Conservation (phyloP, 2,797 vertebrate species). For the Graptemys geographica region DNA sequence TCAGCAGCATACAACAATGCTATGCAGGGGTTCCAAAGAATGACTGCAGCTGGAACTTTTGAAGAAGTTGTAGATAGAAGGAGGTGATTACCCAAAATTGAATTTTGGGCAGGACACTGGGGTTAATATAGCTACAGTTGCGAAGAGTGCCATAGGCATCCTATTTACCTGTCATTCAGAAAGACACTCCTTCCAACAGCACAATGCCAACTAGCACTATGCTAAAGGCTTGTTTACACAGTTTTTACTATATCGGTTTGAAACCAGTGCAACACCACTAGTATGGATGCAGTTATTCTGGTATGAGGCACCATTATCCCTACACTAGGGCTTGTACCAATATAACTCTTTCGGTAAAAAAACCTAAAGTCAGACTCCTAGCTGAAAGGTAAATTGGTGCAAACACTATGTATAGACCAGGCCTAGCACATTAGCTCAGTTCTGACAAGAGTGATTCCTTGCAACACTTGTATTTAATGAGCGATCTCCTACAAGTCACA, state of each 20-base stretch:
- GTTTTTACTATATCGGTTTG: not conserved
- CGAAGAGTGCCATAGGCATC: conserved; percentile 19
- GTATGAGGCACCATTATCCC: not conserved
- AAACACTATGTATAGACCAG: not conserved
- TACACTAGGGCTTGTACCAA: accelerated
- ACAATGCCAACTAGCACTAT: not conserved
- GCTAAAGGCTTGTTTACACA: not conserved
- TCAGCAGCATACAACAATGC: not conserved
- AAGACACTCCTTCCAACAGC: not conserved
- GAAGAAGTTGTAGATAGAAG: not conserved
- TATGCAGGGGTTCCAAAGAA: conserved; percentile 15
- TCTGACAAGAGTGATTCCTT: not conserved
- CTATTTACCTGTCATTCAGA: not conserved
- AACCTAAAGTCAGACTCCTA: not conserved
- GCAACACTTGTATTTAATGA: not conserved
- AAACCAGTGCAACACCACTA: conserved; percentile 9
- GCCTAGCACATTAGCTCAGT: not conserved
- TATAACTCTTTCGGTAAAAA: not conserved
- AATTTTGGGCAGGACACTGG: not conserved
- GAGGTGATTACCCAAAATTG: not conserved
- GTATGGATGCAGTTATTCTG: not conserved
- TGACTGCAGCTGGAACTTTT: not conserved
- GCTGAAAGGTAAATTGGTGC: not conserved
- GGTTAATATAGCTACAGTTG: not conserved
- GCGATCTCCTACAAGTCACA: not conserved